Percentiles rank a stretch among this genome's conserved stretches.
These are phyloP conservation scores for Zaprionus ghesquierei DNA, from an alignment of 1,140 invertebrate species.

Conservation along the genomic window DNA sequence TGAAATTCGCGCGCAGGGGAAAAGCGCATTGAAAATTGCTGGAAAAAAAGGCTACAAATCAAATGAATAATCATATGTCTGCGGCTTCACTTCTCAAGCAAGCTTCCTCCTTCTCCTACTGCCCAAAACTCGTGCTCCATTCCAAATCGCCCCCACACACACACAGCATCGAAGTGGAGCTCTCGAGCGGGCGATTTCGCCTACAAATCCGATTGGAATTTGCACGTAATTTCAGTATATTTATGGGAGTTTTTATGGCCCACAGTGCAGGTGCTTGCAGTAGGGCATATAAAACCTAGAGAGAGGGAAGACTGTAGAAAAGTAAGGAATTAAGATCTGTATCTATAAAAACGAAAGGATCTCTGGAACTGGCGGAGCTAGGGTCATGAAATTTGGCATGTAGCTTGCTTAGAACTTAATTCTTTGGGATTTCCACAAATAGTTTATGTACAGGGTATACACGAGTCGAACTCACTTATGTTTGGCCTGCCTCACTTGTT, in stretches of 20 bases:
- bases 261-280: background rate
- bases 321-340: background rate
- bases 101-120: background rate
- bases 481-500: background rate
- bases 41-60: conserved; percentile 64
- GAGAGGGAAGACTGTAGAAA: background rate
- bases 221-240: conserved; percentile 27
- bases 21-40: conserved; percentile 60
- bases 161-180: background rate
- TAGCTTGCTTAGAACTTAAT: background rate
- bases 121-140: conserved; percentile 22
- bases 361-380: background rate
- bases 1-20: conserved; percentile 58
- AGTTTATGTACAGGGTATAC: background rate
- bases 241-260: background rate
- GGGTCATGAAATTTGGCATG: background rate
- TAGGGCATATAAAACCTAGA: background rate
- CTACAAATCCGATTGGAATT: conserved; percentile 22
- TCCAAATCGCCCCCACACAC: conserved; percentile 28
- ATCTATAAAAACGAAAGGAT: background rate
- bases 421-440: background rate
- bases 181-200: background rate
- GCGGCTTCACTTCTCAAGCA: background rate
- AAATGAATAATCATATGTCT: conserved; percentile 71
- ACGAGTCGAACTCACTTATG: background rate